Conservation (phyloP, 1,140 invertebrate genomes). For the Cardiocondyla obscurior region DNA sequence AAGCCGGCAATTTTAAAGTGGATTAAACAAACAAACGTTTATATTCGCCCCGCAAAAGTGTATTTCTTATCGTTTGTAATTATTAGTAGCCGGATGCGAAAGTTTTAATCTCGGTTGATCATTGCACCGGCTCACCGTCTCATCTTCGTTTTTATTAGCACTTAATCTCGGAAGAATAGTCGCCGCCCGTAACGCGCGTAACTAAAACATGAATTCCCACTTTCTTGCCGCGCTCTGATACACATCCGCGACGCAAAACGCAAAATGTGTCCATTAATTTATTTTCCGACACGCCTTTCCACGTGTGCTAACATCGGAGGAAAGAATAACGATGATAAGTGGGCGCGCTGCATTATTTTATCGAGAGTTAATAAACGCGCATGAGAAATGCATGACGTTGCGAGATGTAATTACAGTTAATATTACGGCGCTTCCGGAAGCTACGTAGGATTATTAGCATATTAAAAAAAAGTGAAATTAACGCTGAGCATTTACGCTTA, state of each 20-base stretch:
- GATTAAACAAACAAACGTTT: constrained; percentile 46
- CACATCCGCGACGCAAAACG: not conserved
- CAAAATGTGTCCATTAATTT: not conserved
- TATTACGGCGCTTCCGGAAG: not conserved
- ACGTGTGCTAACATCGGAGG: not conserved
- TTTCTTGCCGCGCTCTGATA: constrained; percentile 10
- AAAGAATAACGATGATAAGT: not conserved
- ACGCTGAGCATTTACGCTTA: not conserved
- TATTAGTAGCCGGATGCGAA: constrained; percentile 25
- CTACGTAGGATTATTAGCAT: not conserved
- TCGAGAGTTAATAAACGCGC: not conserved
- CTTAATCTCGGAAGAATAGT: constrained; percentile 21
- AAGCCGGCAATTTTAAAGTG: constrained; percentile 31
- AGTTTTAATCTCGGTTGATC: constrained; percentile 52
- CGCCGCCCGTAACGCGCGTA: not conserved
- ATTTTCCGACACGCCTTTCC: not conserved
- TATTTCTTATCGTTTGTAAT: constrained; percentile 39
- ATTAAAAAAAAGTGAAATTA: not conserved
- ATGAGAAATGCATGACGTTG: not conserved
- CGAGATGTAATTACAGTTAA: not conserved
- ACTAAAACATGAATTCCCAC: constrained; percentile 13
- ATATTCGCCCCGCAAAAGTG: constrained; percentile 5
- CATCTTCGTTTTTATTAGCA: constrained; percentile 46
- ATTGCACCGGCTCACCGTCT: constrained; percentile 24
- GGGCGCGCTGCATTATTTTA: not conserved